Conservation (phyloP, 2,888 invertebrate species). For the Lasioglossum calceatum region DNA sequence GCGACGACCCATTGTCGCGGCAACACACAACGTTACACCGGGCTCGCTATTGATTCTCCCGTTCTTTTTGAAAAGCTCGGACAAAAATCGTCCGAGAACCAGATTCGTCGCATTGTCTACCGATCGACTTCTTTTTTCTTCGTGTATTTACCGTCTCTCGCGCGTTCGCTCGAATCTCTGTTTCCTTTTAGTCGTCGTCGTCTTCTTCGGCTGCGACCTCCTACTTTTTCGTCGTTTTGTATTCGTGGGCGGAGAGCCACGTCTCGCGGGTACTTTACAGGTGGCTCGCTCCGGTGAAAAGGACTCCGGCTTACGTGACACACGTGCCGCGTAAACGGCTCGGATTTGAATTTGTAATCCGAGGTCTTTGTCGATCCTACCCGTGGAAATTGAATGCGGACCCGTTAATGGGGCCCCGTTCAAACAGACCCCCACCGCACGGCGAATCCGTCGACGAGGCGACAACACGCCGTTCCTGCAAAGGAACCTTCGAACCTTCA, state of each 20-base stretch:
- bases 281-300: slow-evolving; percentile 63
- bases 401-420: slow-evolving; percentile 74
- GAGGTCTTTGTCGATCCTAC: slow-evolving; percentile 75
- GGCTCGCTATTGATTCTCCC: slow-evolving; percentile 38
- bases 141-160: background rate
- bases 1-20: background rate
- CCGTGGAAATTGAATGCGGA: slow-evolving; percentile 77
- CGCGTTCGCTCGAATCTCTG: background rate
- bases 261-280: slow-evolving; percentile 55
- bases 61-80: background rate
- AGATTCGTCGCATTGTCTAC: slow-evolving; percentile 31
- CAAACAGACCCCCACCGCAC: background rate
- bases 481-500: background rate
- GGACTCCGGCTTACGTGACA: slow-evolving; percentile 74
- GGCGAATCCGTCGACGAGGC: background rate
- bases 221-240: slow-evolving; percentile 13
- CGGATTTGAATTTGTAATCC: slow-evolving; percentile 80
- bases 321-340: slow-evolving; percentile 69
- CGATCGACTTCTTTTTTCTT: slow-evolving; percentile 17
- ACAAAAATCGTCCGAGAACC: slow-evolving; percentile 26
- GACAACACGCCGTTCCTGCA: background rate
- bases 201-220: background rate
- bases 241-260: slow-evolving; percentile 29
- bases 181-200: background rate
- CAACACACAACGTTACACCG: background rate